A percentile compares a stretch with the other conserved stretches of the same genome.
phyloP scores from a whole-genome alignment of 2,888 invertebrate species.

The Bugula neritina region DNA sequence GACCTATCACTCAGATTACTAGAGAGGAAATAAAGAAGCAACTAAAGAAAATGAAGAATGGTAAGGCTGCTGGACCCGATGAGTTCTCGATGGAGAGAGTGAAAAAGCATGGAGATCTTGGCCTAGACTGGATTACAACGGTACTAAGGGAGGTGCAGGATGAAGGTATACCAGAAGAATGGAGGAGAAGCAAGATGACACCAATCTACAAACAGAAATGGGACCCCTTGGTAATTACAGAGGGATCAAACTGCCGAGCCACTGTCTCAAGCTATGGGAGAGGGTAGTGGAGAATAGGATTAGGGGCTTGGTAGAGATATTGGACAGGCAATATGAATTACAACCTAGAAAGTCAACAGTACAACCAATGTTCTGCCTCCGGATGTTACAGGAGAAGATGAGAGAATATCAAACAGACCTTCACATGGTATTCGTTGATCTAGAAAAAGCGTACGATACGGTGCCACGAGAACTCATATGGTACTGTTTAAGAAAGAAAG shows the following conservation, averaged over 20 bases:
- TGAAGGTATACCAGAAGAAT: too few species aligned
- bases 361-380: slow-evolving; percentile 11
- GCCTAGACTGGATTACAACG: background rate
- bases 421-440: too few species aligned
- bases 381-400: too few species aligned
- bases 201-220: background rate
- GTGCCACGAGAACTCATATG: background rate
- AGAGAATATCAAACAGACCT: too few species aligned
- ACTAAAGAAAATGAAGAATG: background rate
- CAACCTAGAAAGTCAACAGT: background rate
- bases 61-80: slow-evolving; percentile 9
- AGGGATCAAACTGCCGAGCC: too few species aligned
- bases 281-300: too few species aligned
- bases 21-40: background rate
- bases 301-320: background rate
- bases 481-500: too few species aligned
- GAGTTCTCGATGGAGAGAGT: background rate
- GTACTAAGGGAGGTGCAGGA: too few species aligned
- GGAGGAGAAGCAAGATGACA: too few species aligned
- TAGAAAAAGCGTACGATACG: too few species aligned
- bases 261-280: too few species aligned
- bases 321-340: background rate
- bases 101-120: background rate
- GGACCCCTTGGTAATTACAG: too few species aligned
- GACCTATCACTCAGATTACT: background rate